Evolutionary conservation across 2,888 invertebrate species (phyloP).

Genomic region (Drosophila suboccidentalis): DNA sequence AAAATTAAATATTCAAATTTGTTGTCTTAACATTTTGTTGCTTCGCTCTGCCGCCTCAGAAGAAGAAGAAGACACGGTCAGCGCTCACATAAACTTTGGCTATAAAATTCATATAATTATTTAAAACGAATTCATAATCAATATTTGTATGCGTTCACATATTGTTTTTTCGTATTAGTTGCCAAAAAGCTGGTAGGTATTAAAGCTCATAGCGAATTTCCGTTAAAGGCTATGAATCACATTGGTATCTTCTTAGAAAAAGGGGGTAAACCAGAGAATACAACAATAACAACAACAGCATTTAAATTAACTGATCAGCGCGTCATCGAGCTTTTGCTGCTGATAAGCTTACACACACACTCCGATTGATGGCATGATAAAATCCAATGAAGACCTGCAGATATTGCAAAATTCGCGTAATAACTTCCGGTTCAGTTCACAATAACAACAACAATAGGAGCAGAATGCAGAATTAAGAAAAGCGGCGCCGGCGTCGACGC

Average conservation of each 20-base stretch:
- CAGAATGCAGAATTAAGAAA: background rate
- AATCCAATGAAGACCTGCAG: conserved; percentile 16
- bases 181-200: conserved; percentile 39
- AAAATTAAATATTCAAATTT: conserved; percentile 78
- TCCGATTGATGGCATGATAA: conserved; percentile 38
- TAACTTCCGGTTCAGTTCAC: conserved; percentile 61
- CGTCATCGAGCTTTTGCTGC: conserved; percentile 40
- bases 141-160: conserved; percentile 11
- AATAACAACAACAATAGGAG: conserved; percentile 18
- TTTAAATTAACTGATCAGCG: conserved; percentile 31
- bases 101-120: conserved; percentile 39
- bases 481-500: conserved; percentile 12
- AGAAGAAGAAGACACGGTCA: background rate
- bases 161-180: conserved; percentile 6
- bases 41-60: conserved; percentile 39
- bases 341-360: conserved; percentile 49
- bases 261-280: conserved; percentile 51
- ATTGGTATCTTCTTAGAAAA: conserved; percentile 39
- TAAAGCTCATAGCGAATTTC: conserved; percentile 55
- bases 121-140: conserved; percentile 44
- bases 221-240: conserved; percentile 60
- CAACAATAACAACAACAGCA: conserved; percentile 15
- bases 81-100: conserved; percentile 45
- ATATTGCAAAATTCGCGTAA: conserved; percentile 60
- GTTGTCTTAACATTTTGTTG: conserved; percentile 62